phyloP scores from a whole-genome alignment of 2,888 invertebrate genomes.

The Scaptomyza tumidula region DNA sequence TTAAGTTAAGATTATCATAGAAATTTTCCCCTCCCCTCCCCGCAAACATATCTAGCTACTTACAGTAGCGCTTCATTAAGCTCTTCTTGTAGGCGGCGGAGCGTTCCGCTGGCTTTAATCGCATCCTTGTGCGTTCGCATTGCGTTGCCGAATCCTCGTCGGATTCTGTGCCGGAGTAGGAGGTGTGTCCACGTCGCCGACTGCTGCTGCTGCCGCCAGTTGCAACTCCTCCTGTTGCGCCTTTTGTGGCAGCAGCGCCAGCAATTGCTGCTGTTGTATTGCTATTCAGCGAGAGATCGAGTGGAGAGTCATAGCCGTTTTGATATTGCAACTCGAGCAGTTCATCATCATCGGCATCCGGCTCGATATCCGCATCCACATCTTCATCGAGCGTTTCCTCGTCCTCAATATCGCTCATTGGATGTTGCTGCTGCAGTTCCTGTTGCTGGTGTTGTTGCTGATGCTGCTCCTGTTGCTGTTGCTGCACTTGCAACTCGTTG shows the following conservation, averaged over 20 bases:
- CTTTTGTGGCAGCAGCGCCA: slow-evolving; percentile 49
- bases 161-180: slow-evolving; percentile 91
- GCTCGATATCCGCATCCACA: slow-evolving; percentile 76
- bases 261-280: slow-evolving; percentile 63
- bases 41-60: slow-evolving; percentile 84
- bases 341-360: slow-evolving; percentile 68
- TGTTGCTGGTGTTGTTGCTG: slow-evolving; percentile 26
- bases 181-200: slow-evolving; percentile 85
- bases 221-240: neutral
- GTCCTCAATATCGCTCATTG: slow-evolving; percentile 68
- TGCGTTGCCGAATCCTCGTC: slow-evolving; percentile 86
- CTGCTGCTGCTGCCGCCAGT: slow-evolving; percentile 33
- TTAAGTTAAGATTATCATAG: neutral
- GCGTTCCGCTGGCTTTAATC: slow-evolving; percentile 81
- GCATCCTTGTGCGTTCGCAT: slow-evolving; percentile 68
- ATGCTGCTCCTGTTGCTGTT: slow-evolving; percentile 32
- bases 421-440: slow-evolving; percentile 44
- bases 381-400: slow-evolving; percentile 67
- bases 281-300: slow-evolving; percentile 90
- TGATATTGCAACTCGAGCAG: slow-evolving; percentile 72
- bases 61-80: slow-evolving; percentile 96
- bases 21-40: neutral
- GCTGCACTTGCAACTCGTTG: slow-evolving; percentile 52
- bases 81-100: slow-evolving; percentile 93
- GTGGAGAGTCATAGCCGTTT: slow-evolving; percentile 88